Conservation (phyloP, 2,888 invertebrate genomes). For the Disparrhopalites patrizii region DNA sequence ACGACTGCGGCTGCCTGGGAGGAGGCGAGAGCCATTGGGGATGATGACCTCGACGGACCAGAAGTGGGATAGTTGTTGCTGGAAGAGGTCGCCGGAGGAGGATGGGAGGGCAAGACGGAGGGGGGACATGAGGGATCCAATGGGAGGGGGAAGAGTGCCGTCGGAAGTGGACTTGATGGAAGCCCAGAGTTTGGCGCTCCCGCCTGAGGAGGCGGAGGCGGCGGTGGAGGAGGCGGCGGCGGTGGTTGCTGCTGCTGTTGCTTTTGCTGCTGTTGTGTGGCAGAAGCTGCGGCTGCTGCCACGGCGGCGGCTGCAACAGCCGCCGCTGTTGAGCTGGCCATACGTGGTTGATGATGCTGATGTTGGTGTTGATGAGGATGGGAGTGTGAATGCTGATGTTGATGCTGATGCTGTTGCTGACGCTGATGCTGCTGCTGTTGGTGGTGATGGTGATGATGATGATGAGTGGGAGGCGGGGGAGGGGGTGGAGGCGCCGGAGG, state of each 20-base stretch:
- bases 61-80: slow-evolving; percentile 42
- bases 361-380: slow-evolving; percentile 13
- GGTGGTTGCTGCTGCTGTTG: too few species aligned
- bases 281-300: too few species aligned
- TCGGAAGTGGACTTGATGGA: slow-evolving; percentile 38
- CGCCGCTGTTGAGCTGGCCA: neutral
- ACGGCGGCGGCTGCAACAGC: too few species aligned
- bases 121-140: slow-evolving; percentile 45
- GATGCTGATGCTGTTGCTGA: too few species aligned
- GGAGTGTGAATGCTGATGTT: too few species aligned
- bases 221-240: neutral
- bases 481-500: too few species aligned
- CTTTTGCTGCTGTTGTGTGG: neutral
- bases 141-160: slow-evolving; percentile 45
- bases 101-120: slow-evolving; percentile 42
- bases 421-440: neutral
- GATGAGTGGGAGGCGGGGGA: too few species aligned
- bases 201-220: neutral
- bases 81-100: slow-evolving; percentile 33
- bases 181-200: neutral
- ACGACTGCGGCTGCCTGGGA: too few species aligned
- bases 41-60: slow-evolving; percentile 45
- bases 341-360: neutral
- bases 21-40: slow-evolving; percentile 33
- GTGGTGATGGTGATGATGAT: too few species aligned